Evolutionary conservation across 2,888 invertebrate genomes (phyloP), one percentile per base, ranked within the genome.

Genomic region (Boloria selene): DNA sequence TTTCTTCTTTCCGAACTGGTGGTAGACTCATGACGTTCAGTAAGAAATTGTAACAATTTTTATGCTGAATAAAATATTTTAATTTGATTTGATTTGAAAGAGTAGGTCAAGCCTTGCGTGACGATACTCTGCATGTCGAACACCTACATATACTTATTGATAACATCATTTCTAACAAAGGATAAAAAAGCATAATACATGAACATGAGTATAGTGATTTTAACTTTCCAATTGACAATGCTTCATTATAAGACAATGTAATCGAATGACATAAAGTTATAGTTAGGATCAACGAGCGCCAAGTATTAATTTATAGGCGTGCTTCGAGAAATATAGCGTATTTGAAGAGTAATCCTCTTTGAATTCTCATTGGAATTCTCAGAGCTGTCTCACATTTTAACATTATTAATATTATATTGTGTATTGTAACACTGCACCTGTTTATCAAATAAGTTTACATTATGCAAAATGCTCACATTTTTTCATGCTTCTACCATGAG

Each of bases 201-300:
- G 31, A 2, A 38, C 31, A 2, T 7, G 31, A 38, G 31, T 38
- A 38, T 38, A 38, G 31, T 7, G 10, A 38, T 38, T 10, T 38
- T 38, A 38, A 7, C 74, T 81, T 77, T 76, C 77, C 80, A 74
- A 77, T 80, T 80, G 77, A 90, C 87, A 90, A 87, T 69, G 65
- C 59, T 58, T 68, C 66, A 65, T 73, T 69, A 71, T 44, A 70
- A 65, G 59, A 70, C 69, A 73, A 70, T 69, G 61, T 22, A 59
- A 54, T 44, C 47, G 45, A 53, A 64, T 58, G 26, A 59, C 50
- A 63, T 65, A 64, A 67, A 54, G 56, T 66, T 59, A 71, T 61
- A 45, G 50, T 49, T 17, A 65, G 44, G 55, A 55, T 56, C 52
- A 65, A 53, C 50, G 31, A 54, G 13, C 42, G 61, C 45, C 45